Base-by-base conservation (phyloP, 2,113 vertebrate genomes). In the Hystrix cristata region DNA sequence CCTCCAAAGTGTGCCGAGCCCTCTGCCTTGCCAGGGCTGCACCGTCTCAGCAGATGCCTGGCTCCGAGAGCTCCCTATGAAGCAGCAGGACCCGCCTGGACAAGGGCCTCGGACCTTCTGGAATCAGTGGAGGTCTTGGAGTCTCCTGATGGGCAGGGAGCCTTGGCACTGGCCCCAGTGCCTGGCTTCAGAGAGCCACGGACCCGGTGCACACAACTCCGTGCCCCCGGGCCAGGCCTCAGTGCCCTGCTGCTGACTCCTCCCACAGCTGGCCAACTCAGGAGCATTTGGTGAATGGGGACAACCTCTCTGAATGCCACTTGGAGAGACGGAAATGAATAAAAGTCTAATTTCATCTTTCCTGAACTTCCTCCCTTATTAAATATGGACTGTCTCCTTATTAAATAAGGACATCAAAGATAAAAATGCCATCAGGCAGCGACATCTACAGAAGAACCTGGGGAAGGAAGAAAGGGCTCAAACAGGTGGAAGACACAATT, bases 11-110 rank as follows among this genome's bases (percentile, higher is more conserved):
- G 48, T 1, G 12, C 27, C n/a, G 64, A 13, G 11, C 29, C 2
- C 29, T 4, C 27, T 31, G 64, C 29, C n/a, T 65, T 31, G 27
- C 13, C 12, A 13, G 64, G 29, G 29, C 64, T 5, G 12, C 29
- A 14, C 5, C 12, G 27, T 65, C 64, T 31, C 11, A n/a, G n/a
- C 12, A 12, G 29, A 29, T 29, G 19, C 10, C 57, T 34, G 72
- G 81, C 34, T 74, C n/a, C n/a, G 93, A 95, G 82, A 71, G 23
- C 69, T 88, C 25, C 55, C 91, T 53, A 3, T 51, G 62, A 92
- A 95, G 74, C 25, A 82, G 59, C 59, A 79, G 72, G 87, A 48
- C 95, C n/a, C n/a, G n/a, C n/a, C n/a, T n/a, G n/a, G n/a, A n/a
- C n/a, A n/a, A n/a, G n/a, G n/a, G n/a, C n/a, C n/a, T n/a, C n/a